Evolutionary conservation across 2,113 vertebrate species (phyloP).

Genomic region (Gallinago jamesoni): DNA sequence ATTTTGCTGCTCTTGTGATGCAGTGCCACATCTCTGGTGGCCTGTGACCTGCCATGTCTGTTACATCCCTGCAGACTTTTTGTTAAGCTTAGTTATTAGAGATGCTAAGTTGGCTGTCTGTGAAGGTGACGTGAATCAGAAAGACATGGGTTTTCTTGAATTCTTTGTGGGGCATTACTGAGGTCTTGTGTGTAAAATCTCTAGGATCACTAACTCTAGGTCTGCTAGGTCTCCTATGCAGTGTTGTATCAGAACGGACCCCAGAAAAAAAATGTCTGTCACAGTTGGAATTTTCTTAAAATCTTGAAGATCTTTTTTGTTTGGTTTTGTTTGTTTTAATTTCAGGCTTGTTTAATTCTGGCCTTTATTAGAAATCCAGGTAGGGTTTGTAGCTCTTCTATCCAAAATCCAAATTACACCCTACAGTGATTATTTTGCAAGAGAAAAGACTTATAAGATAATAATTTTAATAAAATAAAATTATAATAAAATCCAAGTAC

Average conservation of each 20-base stretch:
- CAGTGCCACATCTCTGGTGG: not conserved
- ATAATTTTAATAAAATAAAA: not conserved
- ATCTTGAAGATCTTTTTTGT: not conserved
- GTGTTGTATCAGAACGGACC: not conserved
- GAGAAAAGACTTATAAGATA: not conserved
- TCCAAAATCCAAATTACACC: not conserved
- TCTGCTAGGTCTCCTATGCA: not conserved
- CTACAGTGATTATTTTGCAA: not conserved
- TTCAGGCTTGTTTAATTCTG: not conserved
- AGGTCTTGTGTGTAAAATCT: not conserved
- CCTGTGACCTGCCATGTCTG: not conserved
- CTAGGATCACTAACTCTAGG: not conserved
- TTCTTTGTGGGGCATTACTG: not conserved
- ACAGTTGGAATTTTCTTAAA: not conserved
- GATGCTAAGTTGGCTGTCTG: not conserved
- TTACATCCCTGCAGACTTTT: not conserved
- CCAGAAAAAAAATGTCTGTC: not conserved
- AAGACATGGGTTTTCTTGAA: not conserved
- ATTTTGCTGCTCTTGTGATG: not conserved
- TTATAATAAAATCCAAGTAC: not conserved
- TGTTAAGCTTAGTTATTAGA: not conserved
- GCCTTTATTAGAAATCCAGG: not conserved
- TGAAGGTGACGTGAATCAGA: not conserved
- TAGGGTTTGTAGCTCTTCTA: not conserved
- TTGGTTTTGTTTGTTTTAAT: not conserved